Percentiles rank a stretch among this genome's conserved stretches.
Evolutionary conservation across 2,888 invertebrate genomes (phyloP).

Genomic region (Physocephala rufipes): DNA sequence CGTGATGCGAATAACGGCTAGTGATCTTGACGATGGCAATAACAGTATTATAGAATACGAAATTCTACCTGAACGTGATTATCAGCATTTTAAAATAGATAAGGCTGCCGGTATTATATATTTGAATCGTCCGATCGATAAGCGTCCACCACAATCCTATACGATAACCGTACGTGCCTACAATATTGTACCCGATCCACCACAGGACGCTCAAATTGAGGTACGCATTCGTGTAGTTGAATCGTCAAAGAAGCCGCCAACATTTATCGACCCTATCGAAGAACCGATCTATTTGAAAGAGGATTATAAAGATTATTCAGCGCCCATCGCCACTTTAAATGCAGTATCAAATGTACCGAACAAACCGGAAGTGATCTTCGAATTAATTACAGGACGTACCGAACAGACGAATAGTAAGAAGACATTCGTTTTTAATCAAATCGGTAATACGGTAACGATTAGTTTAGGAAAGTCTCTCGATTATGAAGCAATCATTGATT

Average conservation of each 20-base stretch:
- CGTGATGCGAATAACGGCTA: slow-evolving; percentile 91
- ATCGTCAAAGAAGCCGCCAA: slow-evolving; percentile 86
- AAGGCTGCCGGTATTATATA: slow-evolving; percentile 84
- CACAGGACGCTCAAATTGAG: slow-evolving; percentile 75
- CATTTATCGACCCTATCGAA: slow-evolving; percentile 71
- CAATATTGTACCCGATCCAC: slow-evolving; percentile 60
- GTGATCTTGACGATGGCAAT: slow-evolving; percentile 90
- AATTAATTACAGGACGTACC: slow-evolving; percentile 82
- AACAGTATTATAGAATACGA: slow-evolving; percentile 85
- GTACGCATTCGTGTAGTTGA: slow-evolving; percentile 86
- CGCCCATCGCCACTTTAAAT: slow-evolving; percentile 75
- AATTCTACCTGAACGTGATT: slow-evolving; percentile 66
- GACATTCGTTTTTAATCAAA: slow-evolving; percentile 76
- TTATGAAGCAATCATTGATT: slow-evolving; percentile 85
- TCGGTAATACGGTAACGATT: slow-evolving; percentile 77
- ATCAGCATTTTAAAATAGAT: slow-evolving; percentile 82
- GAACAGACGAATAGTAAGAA: slow-evolving; percentile 86
- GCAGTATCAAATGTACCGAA: slow-evolving; percentile 83
- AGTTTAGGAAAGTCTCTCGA: slow-evolving; percentile 81
- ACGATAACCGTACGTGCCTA: slow-evolving; percentile 64
- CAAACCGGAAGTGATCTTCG: slow-evolving; percentile 79
- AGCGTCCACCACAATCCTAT: slow-evolving; percentile 61
- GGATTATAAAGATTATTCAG: slow-evolving; percentile 77
- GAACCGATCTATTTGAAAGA: slow-evolving; percentile 74
- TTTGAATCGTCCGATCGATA: slow-evolving; percentile 66